Conservation (phyloP, 2,113 vertebrate species). For the Brevimyrus niger region DNA sequence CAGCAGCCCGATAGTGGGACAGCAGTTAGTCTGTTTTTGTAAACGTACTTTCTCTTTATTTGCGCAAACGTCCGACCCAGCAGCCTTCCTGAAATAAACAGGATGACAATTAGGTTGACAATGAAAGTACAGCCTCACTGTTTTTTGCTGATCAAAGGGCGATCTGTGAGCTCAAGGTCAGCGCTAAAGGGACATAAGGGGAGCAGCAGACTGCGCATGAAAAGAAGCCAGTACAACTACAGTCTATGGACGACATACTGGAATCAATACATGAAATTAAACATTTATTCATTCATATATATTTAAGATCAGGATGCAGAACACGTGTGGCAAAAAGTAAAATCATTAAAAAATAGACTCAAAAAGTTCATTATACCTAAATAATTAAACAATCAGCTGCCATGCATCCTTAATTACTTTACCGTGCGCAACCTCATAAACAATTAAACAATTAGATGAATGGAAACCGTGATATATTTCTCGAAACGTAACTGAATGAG, state of each 20-base stretch:
- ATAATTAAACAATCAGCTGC: not conserved
- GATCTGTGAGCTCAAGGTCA: not conserved
- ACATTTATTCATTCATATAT: not conserved
- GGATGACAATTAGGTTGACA: not conserved
- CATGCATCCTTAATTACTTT: not conserved
- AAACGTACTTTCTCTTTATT: not conserved
- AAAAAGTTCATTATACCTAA: not conserved
- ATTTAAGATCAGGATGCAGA: not conserved
- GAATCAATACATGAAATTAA: not conserved
- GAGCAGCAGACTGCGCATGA: not conserved
- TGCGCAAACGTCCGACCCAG: not conserved
- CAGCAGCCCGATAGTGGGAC: not conserved
- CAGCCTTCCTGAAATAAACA: not conserved
- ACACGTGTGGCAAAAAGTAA: not conserved
- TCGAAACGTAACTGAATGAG: not conserved
- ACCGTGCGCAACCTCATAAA: not conserved
- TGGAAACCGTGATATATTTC: not conserved
- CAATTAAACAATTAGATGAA: conserved; percentile 5
- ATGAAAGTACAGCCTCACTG: not conserved
- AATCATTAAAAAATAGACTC: not conserved
- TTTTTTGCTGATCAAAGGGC: not conserved
- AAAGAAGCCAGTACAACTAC: not conserved
- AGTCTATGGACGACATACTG: not conserved
- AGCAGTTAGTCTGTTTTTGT: not conserved
- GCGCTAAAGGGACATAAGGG: not conserved